Conservation (phyloP, 2,888 invertebrate species). For the Drosophila lacicola region DNA sequence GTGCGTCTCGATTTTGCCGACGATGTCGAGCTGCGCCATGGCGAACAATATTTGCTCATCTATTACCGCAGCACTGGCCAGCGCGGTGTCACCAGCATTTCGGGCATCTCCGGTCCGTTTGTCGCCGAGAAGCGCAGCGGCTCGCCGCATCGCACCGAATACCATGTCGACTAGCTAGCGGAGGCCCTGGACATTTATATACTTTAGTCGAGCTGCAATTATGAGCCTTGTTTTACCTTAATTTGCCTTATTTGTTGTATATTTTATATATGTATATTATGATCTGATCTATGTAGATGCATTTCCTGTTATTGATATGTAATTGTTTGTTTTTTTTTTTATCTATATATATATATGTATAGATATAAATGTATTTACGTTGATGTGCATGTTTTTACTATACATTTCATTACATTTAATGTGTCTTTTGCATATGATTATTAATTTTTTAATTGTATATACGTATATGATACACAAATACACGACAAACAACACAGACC, state of each 20-base stretch:
- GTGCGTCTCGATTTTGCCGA: conserved; percentile 84
- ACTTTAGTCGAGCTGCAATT: conserved; percentile 38
- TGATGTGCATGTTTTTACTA: conserved; percentile 20
- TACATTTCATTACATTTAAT: conserved; percentile 50
- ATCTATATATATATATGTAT: conserved; percentile 7
- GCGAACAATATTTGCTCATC: conserved; percentile 82
- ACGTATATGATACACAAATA: conserved; percentile 40
- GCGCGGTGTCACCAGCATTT: conserved; percentile 84
- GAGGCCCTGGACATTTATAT: conserved; percentile 67
- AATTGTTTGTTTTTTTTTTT: conserved; percentile 10
- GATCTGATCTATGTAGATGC: conserved; percentile 28
- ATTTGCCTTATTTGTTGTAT: conserved; percentile 22
- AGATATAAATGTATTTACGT: not conserved
- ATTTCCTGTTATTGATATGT: conserved; percentile 41
- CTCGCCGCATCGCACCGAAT: conserved; percentile 77
- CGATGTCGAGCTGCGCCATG: conserved; percentile 82
- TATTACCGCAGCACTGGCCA: conserved; percentile 85
- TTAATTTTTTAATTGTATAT: not conserved
- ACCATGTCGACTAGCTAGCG: conserved; percentile 66
- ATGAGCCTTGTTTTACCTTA: not conserved
- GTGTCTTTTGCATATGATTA: conserved; percentile 21
- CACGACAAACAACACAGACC: conserved; percentile 26
- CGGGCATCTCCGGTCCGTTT: conserved; percentile 83
- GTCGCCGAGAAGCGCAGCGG: conserved; percentile 81
- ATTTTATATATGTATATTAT: conserved; percentile 3